Percentiles rank a stretch among this genome's conserved stretches.
Evolutionary conservation across 53 echinoderm and acorn worm species (phyloP).

Genomic region (Echinometra lucunter): DNA sequence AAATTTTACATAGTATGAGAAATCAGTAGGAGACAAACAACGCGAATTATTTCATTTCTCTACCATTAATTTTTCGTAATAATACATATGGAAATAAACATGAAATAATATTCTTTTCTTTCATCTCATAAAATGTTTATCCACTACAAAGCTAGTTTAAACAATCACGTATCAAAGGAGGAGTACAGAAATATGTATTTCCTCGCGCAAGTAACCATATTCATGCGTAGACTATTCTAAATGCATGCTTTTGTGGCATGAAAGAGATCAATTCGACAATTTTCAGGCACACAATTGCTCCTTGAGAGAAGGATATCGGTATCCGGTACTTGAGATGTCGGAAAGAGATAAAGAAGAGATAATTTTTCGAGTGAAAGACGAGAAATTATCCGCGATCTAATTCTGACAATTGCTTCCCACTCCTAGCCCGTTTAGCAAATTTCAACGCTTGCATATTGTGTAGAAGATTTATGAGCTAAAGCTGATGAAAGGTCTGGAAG

Average conservation of each 20-base stretch:
- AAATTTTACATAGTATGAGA: too few relatives aligned
- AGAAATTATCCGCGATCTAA: conserved; percentile 24
- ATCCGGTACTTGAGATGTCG: conserved; percentile 55
- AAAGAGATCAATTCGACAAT: conserved; percentile 21
- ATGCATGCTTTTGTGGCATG: neutral
- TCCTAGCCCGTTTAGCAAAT: neutral
- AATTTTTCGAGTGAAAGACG: neutral
- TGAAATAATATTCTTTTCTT: too few relatives aligned
- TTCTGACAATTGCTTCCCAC: conserved; percentile 49
- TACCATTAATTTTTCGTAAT: too few relatives aligned
- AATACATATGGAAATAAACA: too few relatives aligned
- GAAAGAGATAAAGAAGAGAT: conserved; percentile 36
- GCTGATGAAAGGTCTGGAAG: neutral
- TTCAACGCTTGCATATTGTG: neutral
- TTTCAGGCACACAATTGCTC: conserved; percentile 2
- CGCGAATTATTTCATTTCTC: too few relatives aligned
- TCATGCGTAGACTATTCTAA: neutral
- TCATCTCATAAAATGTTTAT: too few relatives aligned
- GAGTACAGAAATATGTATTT: neutral
- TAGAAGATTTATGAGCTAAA: conserved; percentile 4
- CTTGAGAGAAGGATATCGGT: neutral
- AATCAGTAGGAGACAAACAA: too few relatives aligned
- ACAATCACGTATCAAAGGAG: neutral
- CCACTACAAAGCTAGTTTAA: neutral
- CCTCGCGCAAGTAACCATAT: neutral